Evolutionary conservation across 2,888 invertebrate genomes (phyloP).

Genomic region (Temnothorax unifasciatus): DNA sequence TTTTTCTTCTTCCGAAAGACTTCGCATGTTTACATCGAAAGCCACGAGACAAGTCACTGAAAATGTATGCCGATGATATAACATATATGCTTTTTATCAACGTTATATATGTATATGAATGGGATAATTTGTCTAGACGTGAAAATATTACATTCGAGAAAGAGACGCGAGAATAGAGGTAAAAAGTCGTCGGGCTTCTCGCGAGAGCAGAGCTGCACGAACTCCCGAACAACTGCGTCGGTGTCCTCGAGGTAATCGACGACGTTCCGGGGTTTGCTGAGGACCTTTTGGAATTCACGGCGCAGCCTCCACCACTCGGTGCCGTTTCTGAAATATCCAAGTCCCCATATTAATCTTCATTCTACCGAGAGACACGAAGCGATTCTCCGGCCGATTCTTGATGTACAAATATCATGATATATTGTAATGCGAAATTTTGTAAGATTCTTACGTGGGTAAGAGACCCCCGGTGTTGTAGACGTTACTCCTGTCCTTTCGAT

Average conservation of each 20-base stretch:
- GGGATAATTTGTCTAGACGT: not conserved
- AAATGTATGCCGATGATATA: slow-evolving; percentile 76
- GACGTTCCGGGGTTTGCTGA: slow-evolving; percentile 92
- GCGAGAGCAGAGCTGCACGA: slow-evolving; percentile 88
- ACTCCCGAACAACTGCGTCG: slow-evolving; percentile 90
- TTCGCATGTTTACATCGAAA: slow-evolving; percentile 90
- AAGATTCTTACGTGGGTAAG: slow-evolving; percentile 91
- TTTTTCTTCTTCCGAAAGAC: slow-evolving; percentile 89
- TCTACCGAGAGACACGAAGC: too few relatives aligned
- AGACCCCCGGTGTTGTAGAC: slow-evolving; percentile 94
- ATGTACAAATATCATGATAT: not conserved
- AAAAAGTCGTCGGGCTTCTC: slow-evolving; percentile 88
- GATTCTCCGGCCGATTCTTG: not conserved
- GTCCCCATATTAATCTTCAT: not conserved
- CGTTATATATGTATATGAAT: not conserved
- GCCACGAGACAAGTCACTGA: slow-evolving; percentile 92
- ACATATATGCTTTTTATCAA: not conserved
- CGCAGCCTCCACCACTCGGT: slow-evolving; percentile 93
- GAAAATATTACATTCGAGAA: slow-evolving; percentile 91
- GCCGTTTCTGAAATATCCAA: slow-evolving; percentile 90
- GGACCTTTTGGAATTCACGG: slow-evolving; percentile 92
- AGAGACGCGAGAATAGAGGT: slow-evolving; percentile 90
- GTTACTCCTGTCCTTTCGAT: slow-evolving; percentile 90
- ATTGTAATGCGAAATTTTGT: not conserved
- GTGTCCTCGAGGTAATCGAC: slow-evolving; percentile 89